Evolutionary conservation across 92 coral and sea anemone species (phyloP), one percentile per base, ranked within the genome.

Genomic region (Epizoanthus scotinus): DNA sequence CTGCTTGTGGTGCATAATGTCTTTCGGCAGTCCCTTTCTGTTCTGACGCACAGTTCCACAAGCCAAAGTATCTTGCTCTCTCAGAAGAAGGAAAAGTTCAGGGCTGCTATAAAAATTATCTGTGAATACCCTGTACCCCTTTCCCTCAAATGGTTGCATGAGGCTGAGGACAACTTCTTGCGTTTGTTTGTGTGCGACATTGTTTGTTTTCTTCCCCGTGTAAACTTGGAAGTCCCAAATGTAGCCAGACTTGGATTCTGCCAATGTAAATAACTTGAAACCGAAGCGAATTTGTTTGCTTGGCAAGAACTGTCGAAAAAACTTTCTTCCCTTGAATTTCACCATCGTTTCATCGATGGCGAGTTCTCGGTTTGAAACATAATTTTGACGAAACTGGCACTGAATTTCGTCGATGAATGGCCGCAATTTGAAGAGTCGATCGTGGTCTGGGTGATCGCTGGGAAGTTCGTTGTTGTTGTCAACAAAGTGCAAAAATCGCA

Each of bases 401-500:
- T 34, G 80, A 21, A 84, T 49, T 72, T 74, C 81, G 17, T 64
- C 42, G 29, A 84, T 58, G 29, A 84, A 71, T 13, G 67, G 62
- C 19, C 78, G 74, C 36, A 75, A 56, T 74, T 88, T 84, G 87
- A 78, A 88, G 0, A 74, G 84, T 44, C 82, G 85, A 79, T 88
- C 70, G 57, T 84, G 84, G 14, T 78, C 85, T 10, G 70, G 78
- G 55, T 79, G 69, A 61, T 86, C 88, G 22, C 29, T 78, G 31
- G 88, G 64, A 28, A 88, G 24, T 70, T 74, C 60, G 34, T 71
- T 21, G 28, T 79, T 69, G 69, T 79, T 81, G 82, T 88, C 88
- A 75, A 60, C 85, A 75, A 88, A 63, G 60, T 88, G 84, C 21
- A 88, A 28, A 38, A 88, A 88, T 3, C 82, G 85, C 38, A 85